These are phyloP conservation scores for Lepeophtheirus salmonis DNA, from an alignment of 1,140 invertebrate species.

Conservation along the genomic window DNA sequence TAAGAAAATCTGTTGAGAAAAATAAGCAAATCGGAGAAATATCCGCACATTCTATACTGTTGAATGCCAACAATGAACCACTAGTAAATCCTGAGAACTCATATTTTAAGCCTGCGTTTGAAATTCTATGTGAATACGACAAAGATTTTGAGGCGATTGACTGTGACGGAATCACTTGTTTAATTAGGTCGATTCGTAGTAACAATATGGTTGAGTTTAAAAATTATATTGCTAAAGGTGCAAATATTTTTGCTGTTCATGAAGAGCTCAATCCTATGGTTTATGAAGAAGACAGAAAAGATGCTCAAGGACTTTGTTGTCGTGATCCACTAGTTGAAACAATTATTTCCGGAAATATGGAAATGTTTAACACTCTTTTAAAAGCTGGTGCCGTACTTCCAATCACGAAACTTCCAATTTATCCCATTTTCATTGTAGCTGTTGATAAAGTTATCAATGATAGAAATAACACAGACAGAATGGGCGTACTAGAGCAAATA, in stretches of 20 bases:
- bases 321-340: background rate
- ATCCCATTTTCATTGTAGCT: background rate
- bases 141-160: background rate
- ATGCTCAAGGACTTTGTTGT: background rate
- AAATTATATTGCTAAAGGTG: conserved; percentile 21
- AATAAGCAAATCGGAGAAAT: background rate
- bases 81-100: conserved; percentile 27
- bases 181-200: background rate
- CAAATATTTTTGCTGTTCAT: conserved; percentile 22
- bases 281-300: background rate
- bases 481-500: conserved; percentile 22
- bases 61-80: conserved; percentile 18
- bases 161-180: background rate
- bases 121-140: conserved; percentile 20
- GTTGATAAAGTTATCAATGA: conserved; percentile 23
- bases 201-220: conserved; percentile 17
- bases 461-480: conserved; percentile 12
- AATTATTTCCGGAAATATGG: background rate
- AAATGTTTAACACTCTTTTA: background rate
- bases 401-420: background rate
- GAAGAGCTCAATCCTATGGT: conserved; percentile 23
- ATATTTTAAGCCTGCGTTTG: conserved; percentile 24
- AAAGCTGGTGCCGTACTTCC: background rate
- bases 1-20: background rate
- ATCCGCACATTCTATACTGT: background rate